A percentile compares a stretch with the other conserved stretches of the same genome.
phyloP scores from a whole-genome alignment of 2,113 vertebrate genomes.

The Malurus melanocephalus region DNA sequence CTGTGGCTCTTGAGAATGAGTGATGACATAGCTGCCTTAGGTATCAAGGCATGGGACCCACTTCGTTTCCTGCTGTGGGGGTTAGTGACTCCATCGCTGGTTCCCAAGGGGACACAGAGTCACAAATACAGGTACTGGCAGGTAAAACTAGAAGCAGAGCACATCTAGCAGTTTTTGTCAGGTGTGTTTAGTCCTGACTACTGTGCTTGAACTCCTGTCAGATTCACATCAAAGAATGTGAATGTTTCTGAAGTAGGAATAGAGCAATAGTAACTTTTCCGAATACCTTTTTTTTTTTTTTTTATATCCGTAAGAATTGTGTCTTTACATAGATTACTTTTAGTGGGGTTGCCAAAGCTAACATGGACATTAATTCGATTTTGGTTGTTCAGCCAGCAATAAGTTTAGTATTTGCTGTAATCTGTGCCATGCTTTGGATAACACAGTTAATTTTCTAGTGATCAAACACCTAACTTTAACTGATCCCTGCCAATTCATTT shows the following conservation, averaged over 20 bases:
- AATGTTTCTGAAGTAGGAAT: background rate
- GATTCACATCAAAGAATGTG: rapidly evolving
- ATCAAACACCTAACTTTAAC: background rate
- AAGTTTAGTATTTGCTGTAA: background rate
- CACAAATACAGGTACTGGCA: background rate
- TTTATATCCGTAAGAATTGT: background rate
- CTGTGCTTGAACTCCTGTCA: rapidly evolving
- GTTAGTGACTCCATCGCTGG: background rate
- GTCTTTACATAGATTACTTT: background rate
- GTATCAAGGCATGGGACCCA: background rate
- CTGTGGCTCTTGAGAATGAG: background rate
- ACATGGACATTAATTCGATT: background rate
- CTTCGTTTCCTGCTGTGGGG: background rate
- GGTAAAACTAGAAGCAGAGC: background rate
- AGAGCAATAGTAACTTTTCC: background rate
- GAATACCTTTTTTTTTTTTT: background rate
- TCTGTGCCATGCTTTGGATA: background rate
- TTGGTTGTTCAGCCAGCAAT: background rate
- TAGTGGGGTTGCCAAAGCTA: background rate
- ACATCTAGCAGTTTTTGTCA: background rate
- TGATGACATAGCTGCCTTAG: background rate
- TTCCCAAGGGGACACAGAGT: background rate
- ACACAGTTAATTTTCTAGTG: background rate
- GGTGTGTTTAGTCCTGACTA: rapidly evolving
- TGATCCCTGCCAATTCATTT: background rate